Conservation (phyloP, 1,140 invertebrate species). For the Scaptomyza montana region DNA sequence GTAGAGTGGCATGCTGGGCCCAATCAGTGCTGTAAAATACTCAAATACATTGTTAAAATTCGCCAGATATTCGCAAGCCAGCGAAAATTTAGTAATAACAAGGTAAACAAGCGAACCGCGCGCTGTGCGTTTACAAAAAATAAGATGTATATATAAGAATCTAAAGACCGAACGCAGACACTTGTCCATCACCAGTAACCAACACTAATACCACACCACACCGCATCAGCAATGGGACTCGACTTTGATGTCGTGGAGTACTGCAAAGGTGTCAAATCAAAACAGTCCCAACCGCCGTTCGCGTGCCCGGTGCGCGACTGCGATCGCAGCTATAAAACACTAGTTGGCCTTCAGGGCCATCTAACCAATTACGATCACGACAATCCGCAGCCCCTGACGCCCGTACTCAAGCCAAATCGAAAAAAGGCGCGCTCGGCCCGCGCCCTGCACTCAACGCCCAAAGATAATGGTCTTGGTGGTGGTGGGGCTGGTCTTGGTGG, state of each 20-base stretch:
- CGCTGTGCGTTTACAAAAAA: constrained; percentile 57
- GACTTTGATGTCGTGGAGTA: constrained; percentile 93
- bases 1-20: constrained; percentile 29
- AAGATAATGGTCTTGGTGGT: constrained; percentile 48
- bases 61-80: constrained; percentile 63
- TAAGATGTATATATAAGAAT: constrained; percentile 70
- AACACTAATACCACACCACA: constrained; percentile 42
- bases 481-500: constrained; percentile 5
- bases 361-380: constrained; percentile 93
- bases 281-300: constrained; percentile 91
- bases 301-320: constrained; percentile 93
- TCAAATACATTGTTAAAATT: constrained; percentile 55
- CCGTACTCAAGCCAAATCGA: constrained; percentile 83
- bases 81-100: constrained; percentile 64
- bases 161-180: constrained; percentile 59
- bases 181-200: constrained; percentile 54
- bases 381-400: constrained; percentile 85
- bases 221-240: constrained; percentile 77
- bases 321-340: constrained; percentile 93
- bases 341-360: constrained; percentile 93
- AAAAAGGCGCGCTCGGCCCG: constrained; percentile 85
- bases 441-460: constrained; percentile 70
- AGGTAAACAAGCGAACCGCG: constrained; percentile 57
- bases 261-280: constrained; percentile 91
- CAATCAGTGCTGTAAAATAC: constrained; percentile 46